phyloP scores from a whole-genome alignment of 2,888 invertebrate genomes.

The Melieria omissa region DNA sequence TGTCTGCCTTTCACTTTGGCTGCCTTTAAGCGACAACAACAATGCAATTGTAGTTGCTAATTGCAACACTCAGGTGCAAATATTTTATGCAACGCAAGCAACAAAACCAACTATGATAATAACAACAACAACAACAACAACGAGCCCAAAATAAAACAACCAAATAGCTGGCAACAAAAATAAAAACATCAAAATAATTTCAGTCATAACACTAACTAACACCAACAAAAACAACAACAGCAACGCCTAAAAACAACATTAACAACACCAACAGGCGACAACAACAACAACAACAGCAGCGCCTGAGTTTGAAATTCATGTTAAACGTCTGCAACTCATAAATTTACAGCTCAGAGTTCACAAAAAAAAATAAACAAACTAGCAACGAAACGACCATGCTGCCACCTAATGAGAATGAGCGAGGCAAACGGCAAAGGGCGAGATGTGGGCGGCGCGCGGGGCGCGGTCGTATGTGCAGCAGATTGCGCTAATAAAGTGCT shows the following conservation, averaged over 20 bases:
- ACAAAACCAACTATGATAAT: conserved; percentile 16
- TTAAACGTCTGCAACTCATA: conserved; percentile 35
- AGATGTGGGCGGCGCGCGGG: neutral
- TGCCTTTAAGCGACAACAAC: no score
- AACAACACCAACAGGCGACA: no score
- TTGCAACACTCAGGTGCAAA: conserved; percentile 33
- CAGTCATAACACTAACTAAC: neutral
- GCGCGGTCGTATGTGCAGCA: neutral
- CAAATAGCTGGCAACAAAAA: no score
- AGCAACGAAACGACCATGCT: neutral
- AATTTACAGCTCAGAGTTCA: conserved; percentile 27
- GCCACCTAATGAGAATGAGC: neutral
- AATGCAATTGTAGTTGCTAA: neutral
- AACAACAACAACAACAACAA: conserved; percentile 4
- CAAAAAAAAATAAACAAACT: neutral
- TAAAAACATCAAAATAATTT: no score
- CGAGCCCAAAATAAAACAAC: neutral
- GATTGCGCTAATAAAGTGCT: conserved; percentile 35
- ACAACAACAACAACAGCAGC: no score
- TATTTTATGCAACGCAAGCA: conserved; percentile 6
- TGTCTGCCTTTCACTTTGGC: no score
- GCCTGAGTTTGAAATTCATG: conserved; percentile 12
- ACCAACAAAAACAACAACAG: neutral
- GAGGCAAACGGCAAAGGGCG: neutral
- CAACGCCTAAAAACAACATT: neutral